Evolutionary conservation across 2,888 invertebrate genomes (phyloP).

Genomic region (Drosophila mercatorum): DNA sequence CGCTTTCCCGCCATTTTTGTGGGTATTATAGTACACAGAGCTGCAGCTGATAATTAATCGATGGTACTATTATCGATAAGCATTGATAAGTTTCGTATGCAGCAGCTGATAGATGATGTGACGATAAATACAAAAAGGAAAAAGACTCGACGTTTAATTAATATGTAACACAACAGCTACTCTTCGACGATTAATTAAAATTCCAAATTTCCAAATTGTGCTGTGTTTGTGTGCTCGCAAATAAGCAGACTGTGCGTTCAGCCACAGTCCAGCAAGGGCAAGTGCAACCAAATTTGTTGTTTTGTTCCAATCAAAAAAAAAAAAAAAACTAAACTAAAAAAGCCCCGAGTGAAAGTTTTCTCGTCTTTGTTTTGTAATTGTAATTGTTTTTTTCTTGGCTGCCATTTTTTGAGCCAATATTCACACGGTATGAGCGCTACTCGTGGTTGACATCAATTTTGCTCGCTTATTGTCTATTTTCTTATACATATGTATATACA

Average conservation of each 20-base stretch:
- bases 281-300: conserved; percentile 44
- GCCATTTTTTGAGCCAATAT: conserved; percentile 54
- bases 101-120: conserved; percentile 71
- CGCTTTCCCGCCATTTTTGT: conserved; percentile 45
- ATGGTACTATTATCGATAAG: conserved; percentile 41
- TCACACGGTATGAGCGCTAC: conserved; percentile 43
- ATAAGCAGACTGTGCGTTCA: conserved; percentile 38
- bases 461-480: conserved; percentile 52
- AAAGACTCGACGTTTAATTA: conserved; percentile 62
- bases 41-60: conserved; percentile 30
- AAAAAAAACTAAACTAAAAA: conserved; percentile 26
- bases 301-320: conserved; percentile 18
- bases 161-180: conserved; percentile 62
- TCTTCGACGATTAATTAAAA: conserved; percentile 63
- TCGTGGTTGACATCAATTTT: conserved; percentile 53
- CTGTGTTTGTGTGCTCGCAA: conserved; percentile 51
- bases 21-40: conserved; percentile 7
- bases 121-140: conserved; percentile 66
- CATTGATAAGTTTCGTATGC: conserved; percentile 29
- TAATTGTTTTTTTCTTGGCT: conserved; percentile 60
- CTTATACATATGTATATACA: conserved; percentile 22
- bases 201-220: conserved; percentile 62
- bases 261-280: conserved; percentile 55
- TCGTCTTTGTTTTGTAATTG: conserved; percentile 75
- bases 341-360: conserved; percentile 71